phyloP scores from a whole-genome alignment of 2,888 invertebrate genomes.

The Calameuta filiformis region DNA sequence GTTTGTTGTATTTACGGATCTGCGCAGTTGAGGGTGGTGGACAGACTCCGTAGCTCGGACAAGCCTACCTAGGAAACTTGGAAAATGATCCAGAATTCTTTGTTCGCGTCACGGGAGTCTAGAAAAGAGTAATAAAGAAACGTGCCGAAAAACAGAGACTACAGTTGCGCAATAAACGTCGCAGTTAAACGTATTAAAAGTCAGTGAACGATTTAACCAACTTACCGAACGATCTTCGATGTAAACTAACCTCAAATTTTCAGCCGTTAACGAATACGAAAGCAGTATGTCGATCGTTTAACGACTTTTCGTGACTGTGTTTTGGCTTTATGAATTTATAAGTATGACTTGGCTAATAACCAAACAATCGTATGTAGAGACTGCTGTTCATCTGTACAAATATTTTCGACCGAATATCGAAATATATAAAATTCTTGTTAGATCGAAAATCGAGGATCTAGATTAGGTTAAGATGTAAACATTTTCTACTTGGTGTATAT shows the following conservation, averaged over 20 bases:
- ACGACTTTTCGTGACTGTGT: neutral
- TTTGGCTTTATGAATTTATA: neutral
- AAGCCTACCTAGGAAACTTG: neutral
- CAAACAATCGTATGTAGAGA: neutral
- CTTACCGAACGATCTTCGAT: neutral
- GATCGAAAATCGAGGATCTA: neutral
- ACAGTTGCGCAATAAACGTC: neutral
- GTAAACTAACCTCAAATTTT: neutral
- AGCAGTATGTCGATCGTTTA: neutral
- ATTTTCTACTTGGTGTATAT: neutral
- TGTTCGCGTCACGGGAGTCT: neutral
- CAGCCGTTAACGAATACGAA: neutral
- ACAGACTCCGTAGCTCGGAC: neutral
- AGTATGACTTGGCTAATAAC: neutral
- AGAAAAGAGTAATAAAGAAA: neutral
- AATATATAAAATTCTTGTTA: neutral
- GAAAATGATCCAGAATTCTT: neutral
- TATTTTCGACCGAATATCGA: neutral
- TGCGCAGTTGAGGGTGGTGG: neutral
- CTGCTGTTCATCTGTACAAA: neutral
- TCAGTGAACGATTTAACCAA: neutral
- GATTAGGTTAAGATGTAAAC: neutral
- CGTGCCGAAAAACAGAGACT: neutral
- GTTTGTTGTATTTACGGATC: neutral
- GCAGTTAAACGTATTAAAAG: neutral